Evolutionary conservation across 1,140 invertebrate genomes (phyloP).

Genomic region (Caenorhabditis latens): DNA sequence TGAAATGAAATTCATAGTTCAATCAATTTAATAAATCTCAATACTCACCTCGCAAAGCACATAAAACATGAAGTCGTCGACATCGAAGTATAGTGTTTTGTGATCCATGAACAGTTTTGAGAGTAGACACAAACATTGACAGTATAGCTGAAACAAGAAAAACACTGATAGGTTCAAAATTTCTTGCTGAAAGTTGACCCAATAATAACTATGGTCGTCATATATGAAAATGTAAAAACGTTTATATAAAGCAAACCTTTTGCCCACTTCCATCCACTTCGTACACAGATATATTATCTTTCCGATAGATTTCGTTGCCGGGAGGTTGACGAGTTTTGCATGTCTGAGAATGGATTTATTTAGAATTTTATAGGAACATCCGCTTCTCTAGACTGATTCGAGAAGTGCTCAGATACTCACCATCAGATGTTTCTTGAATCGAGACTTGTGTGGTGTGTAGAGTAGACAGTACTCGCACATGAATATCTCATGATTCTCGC

Average conservation of each 20-base stretch:
- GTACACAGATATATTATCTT: conserved; percentile 95
- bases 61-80: conserved; percentile 77
- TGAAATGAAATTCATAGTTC: conserved; percentile 39
- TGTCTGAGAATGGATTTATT: conserved; percentile 81
- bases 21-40: no score
- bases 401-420: conserved; percentile 81
- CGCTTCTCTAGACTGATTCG: neutral
- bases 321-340: conserved; percentile 95
- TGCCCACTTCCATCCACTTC: conserved; percentile 99
- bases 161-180: neutral
- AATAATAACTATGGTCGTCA: no score
- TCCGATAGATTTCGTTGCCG: conserved; percentile 98
- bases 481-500: conserved; percentile 90
- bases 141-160: conserved; percentile 79
- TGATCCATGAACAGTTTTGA: conserved; percentile 78
- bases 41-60: conserved; percentile 65
- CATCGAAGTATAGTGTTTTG: conserved; percentile 78
- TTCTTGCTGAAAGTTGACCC: no score
- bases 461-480: conserved; percentile 99
- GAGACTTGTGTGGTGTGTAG: conserved; percentile 81
- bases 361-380: conserved; percentile 1
- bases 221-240: no score
- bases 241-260: conserved; percentile 82
- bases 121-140: conserved; percentile 77
- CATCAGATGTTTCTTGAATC: conserved; percentile 4